These are phyloP conservation scores for Acropternis orthonyx DNA, from an alignment of 2,797 vertebrate genomes.

Conservation along the genomic window DNA sequence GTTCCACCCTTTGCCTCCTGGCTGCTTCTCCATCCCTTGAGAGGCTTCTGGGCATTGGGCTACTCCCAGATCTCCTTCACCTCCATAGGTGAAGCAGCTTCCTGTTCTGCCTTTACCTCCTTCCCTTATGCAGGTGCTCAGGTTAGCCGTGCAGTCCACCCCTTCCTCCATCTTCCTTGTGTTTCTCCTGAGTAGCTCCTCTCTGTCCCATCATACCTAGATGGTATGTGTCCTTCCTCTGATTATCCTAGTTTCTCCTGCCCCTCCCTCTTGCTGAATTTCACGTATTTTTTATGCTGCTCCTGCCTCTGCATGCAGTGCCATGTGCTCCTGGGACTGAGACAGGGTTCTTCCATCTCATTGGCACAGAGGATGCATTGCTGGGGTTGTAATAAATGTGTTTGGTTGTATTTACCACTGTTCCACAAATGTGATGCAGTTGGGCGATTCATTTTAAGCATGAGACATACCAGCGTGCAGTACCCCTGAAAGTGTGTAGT, in stretches of 20 bases:
- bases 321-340: background rate
- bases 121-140: background rate
- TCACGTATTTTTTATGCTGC: background rate
- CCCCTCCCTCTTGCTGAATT: background rate
- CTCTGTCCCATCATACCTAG: background rate
- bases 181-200: background rate
- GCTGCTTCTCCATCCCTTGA: background rate
- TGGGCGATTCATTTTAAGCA: background rate
- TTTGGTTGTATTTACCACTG: background rate
- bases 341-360: background rate
- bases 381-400: background rate
- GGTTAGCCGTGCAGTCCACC: background rate
- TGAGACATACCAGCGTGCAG: background rate
- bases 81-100: background rate
- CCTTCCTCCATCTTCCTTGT: background rate
- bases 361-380: background rate
- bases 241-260: background rate
- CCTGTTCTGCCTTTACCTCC: background rate
- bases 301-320: background rate
- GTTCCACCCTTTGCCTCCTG: background rate
- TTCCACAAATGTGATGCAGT: background rate
- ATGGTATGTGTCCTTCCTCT: rapidly evolving
- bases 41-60: background rate
- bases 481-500: background rate
- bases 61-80: background rate